phyloP scores from a whole-genome alignment of 1,140 invertebrate genomes.

The Hormaphis cornu region DNA sequence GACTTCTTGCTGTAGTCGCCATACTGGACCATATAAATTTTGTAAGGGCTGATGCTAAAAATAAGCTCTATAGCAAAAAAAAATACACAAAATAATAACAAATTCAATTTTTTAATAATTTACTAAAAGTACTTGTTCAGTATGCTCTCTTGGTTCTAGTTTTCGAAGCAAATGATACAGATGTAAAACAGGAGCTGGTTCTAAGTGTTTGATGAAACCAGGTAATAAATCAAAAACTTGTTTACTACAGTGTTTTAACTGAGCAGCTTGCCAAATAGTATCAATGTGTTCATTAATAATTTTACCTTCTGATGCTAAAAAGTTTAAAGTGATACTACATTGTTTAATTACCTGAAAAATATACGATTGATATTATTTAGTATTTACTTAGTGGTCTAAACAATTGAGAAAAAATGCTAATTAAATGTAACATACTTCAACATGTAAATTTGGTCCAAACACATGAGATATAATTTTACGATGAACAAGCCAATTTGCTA shows the following conservation, averaged over 20 bases:
- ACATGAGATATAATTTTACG: conserved; percentile 90
- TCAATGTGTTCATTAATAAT: conserved; percentile 86
- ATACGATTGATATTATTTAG: not conserved
- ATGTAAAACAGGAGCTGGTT: conserved; percentile 76
- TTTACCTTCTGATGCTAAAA: conserved; percentile 80
- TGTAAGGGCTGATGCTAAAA: conserved; percentile 75
- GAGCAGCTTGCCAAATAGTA: conserved; percentile 85
- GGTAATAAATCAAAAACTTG: conserved; percentile 85
- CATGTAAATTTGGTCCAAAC: conserved; percentile 91
- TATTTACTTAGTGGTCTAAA: conserved; percentile 2
- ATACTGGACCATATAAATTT: conserved; percentile 80
- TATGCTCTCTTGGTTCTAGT: conserved; percentile 80
- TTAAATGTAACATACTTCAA: conserved; percentile 59
- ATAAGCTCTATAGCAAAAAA: conserved; percentile 58
- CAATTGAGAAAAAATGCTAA: too few species aligned
- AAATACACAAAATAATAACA: not conserved
- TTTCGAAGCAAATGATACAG: conserved; percentile 72
- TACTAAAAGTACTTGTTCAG: conserved; percentile 61
- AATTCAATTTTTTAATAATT: not conserved
- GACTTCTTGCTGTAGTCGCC: conserved; percentile 41
- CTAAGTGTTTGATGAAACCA: conserved; percentile 79
- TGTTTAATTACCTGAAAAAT: conserved; percentile 75
- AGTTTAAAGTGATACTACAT: conserved; percentile 84
- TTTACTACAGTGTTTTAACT: conserved; percentile 86
- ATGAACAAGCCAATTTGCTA: conserved; percentile 78